phyloP scores from a whole-genome alignment of 2,888 invertebrate genomes.

The Incurvaria masculella region DNA sequence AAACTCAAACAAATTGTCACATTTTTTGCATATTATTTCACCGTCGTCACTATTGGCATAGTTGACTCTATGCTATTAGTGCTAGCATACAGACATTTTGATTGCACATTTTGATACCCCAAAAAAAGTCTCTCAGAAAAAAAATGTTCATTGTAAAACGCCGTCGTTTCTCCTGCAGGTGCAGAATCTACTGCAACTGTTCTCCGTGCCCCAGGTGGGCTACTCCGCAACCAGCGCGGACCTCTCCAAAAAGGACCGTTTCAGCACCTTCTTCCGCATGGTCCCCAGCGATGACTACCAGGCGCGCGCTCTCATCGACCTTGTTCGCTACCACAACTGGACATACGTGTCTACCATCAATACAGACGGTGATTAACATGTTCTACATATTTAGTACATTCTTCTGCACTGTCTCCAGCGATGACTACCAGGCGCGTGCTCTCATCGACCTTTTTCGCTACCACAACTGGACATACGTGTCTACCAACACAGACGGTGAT shows the following conservation, averaged over 20 bases:
- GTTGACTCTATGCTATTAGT: too few relatives aligned
- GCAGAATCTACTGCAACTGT: constrained; percentile 73
- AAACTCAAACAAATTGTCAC: too few relatives aligned
- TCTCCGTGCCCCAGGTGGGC: constrained; percentile 65
- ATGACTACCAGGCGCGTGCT: constrained; percentile 70
- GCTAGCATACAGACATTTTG: too few relatives aligned
- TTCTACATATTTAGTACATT: constrained; percentile 58
- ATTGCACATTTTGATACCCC: too few relatives aligned
- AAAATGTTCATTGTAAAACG: too few relatives aligned
- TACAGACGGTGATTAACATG: constrained; percentile 61
- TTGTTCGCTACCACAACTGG: constrained; percentile 69
- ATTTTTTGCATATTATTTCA: too few relatives aligned
- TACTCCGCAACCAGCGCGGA: constrained; percentile 76
- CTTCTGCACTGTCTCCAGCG: constrained; percentile 69
- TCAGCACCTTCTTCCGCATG: constrained; percentile 73
- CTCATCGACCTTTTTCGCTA: constrained; percentile 64
- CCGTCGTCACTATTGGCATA: too few relatives aligned
- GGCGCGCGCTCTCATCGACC: constrained; percentile 69
- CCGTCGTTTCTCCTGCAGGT: constrained; percentile 27
- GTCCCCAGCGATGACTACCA: constrained; percentile 78
- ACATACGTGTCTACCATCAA: constrained; percentile 71
- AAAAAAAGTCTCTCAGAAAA: too few relatives aligned
- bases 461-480: constrained; percentile 78
- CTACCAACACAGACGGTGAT: constrained; percentile 72
- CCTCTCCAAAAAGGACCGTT: constrained; percentile 70